Evolutionary conservation across 2,888 invertebrate species (phyloP).

Genomic region (Crossocerus cetratus): DNA sequence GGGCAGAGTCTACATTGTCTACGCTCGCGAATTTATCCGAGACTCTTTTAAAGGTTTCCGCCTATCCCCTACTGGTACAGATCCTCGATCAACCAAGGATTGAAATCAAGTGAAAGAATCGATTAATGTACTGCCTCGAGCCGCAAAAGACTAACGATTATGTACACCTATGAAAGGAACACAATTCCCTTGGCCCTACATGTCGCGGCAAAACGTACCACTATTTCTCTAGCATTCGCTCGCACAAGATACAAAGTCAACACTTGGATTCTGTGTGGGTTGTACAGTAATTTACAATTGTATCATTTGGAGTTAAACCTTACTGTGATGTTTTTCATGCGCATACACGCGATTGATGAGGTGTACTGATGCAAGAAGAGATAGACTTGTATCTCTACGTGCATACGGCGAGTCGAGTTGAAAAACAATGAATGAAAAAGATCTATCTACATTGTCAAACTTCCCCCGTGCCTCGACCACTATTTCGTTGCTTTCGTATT

Average conservation of each 20-base stretch:
- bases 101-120: too few species aligned
- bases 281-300: slow-evolving; percentile 73
- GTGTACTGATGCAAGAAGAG: slow-evolving; percentile 38
- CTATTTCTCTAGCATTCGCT: slow-evolving; percentile 14
- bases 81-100: too few species aligned
- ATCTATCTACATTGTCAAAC: slow-evolving; percentile 47
- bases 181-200: too few species aligned
- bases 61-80: too few species aligned
- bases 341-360: slow-evolving; percentile 30
- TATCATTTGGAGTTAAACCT: slow-evolving; percentile 69
- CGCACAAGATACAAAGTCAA: slow-evolving; percentile 45
- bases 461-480: slow-evolving; percentile 18
- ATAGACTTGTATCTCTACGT: slow-evolving; percentile 36
- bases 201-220: background rate
- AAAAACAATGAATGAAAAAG: slow-evolving; percentile 48
- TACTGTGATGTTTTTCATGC: slow-evolving; percentile 62
- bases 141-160: too few species aligned
- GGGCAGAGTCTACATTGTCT: too few species aligned
- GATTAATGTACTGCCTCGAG: too few species aligned
- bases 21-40: too few species aligned
- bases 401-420: slow-evolving; percentile 45
- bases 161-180: too few species aligned
- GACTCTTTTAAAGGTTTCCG: too few species aligned
- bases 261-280: slow-evolving; percentile 62
- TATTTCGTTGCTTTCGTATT: slow-evolving; percentile 14